Percentiles rank a stretch among this genome's conserved stretches.
phyloP scores from a whole-genome alignment of 1,140 invertebrate genomes.

The Hydropsyche tenuis region DNA sequence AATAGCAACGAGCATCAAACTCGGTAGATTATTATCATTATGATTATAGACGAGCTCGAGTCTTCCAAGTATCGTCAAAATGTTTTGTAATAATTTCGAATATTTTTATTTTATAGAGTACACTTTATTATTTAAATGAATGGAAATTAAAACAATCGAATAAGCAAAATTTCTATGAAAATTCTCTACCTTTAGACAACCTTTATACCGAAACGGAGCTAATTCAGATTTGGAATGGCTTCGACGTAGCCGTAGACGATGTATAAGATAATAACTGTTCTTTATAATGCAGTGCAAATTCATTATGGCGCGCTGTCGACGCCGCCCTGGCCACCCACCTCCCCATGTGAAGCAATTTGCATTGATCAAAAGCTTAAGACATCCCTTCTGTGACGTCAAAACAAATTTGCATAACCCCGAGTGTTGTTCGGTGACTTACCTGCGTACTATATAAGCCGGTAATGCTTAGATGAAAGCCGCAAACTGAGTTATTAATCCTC shows the following conservation, averaged over 20 bases:
- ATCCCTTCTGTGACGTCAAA: conserved; percentile 41
- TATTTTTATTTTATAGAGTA: too few species aligned
- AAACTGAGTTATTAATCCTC: conserved; percentile 38
- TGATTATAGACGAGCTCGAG: too few species aligned
- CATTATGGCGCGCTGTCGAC: background rate
- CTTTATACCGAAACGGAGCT: background rate
- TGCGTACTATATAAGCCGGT: conserved; percentile 28
- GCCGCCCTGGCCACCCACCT: background rate
- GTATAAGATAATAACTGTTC: conserved; percentile 7
- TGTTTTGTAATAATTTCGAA: too few species aligned
- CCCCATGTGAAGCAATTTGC: conserved; percentile 36
- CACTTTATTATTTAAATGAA: too few species aligned
- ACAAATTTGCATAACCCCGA: conserved; percentile 39
- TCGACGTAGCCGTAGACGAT: background rate
- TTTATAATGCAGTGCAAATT: conserved; percentile 32
- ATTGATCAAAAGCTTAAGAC: conserved; percentile 42
- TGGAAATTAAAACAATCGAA: too few species aligned
- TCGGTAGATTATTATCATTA: too few species aligned
- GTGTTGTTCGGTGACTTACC: conserved; percentile 37
- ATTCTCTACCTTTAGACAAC: too few species aligned
- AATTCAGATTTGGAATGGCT: background rate
- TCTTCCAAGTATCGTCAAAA: too few species aligned
- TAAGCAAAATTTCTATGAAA: too few species aligned
- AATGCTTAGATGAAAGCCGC: conserved; percentile 33
- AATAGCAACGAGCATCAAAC: too few species aligned